A percentile compares a stretch with the other conserved stretches of the same genome.
Evolutionary conservation across 2,797 vertebrate species (phyloP).

Genomic region (Todus mexicanus): DNA sequence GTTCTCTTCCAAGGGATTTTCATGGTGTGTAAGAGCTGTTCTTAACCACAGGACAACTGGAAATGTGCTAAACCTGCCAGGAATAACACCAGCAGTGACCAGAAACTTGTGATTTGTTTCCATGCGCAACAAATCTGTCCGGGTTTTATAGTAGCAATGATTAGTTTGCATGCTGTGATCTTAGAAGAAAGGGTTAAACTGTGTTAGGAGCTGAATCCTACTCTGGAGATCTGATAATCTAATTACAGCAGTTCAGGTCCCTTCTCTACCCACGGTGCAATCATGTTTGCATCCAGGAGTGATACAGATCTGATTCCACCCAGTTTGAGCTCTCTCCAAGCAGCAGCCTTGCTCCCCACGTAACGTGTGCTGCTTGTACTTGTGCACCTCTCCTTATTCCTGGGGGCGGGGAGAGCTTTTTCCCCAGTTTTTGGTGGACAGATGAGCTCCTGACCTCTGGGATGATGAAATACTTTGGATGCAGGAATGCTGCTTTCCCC

Average conservation of each 20-base stretch:
- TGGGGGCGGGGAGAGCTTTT: background rate
- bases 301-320: background rate
- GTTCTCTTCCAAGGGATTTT: background rate
- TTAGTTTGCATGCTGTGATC: accelerated
- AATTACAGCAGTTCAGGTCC: conserved; percentile 5
- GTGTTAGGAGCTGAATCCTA: background rate
- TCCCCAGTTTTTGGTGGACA: background rate
- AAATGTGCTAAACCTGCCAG: background rate
- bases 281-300: background rate
- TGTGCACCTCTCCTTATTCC: background rate
- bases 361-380: background rate
- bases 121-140: background rate
- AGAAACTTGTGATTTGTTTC: background rate
- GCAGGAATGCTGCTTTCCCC: background rate
- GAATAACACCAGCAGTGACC: background rate
- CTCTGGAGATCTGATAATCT: conserved; percentile 4
- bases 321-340: background rate
- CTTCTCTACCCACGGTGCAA: background rate
- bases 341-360: background rate
- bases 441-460: background rate
- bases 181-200: conserved; percentile 2
- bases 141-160: background rate
- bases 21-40: background rate
- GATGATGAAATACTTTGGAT: background rate
- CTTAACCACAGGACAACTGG: background rate